Evolutionary conservation across 2,113 vertebrate genomes (phyloP).

Genomic region (Guaruba guarouba): DNA sequence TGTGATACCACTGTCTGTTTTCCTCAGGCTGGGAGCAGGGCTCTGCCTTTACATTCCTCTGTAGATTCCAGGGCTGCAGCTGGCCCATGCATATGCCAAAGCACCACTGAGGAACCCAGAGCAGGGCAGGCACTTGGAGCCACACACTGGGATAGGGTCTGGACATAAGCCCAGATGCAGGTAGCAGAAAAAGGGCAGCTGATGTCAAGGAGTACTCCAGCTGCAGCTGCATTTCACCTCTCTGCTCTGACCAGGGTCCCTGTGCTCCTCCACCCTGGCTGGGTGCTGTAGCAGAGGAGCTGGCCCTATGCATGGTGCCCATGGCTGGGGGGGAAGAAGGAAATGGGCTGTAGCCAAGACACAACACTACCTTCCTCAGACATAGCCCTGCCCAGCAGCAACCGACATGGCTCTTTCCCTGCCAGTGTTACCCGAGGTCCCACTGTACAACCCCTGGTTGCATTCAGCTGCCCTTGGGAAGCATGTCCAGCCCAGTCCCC

Average conservation of each 20-base stretch:
- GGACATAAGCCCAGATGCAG: neutral
- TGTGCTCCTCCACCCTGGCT: neutral
- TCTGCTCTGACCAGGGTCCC: neutral
- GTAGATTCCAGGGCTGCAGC: neutral
- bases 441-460: neutral
- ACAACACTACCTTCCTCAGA: neutral
- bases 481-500: neutral
- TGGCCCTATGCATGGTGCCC: neutral
- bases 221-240: neutral
- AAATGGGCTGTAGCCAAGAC: neutral
- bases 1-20: neutral
- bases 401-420: accelerated
- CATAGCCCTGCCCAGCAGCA: neutral
- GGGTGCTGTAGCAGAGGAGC: neutral
- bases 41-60: neutral
- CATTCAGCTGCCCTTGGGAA: neutral
- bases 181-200: neutral
- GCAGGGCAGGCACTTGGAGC: neutral
- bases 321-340: neutral
- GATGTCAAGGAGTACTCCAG: neutral
- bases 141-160: neutral
- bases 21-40: neutral
- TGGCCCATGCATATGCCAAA: neutral
- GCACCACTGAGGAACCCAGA: neutral
- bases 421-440: accelerated